A percentile compares a stretch with the other conserved stretches of the same genome.
phyloP scores from a whole-genome alignment of 1,140 invertebrate genomes.

The Cardiocondyla obscurior region DNA sequence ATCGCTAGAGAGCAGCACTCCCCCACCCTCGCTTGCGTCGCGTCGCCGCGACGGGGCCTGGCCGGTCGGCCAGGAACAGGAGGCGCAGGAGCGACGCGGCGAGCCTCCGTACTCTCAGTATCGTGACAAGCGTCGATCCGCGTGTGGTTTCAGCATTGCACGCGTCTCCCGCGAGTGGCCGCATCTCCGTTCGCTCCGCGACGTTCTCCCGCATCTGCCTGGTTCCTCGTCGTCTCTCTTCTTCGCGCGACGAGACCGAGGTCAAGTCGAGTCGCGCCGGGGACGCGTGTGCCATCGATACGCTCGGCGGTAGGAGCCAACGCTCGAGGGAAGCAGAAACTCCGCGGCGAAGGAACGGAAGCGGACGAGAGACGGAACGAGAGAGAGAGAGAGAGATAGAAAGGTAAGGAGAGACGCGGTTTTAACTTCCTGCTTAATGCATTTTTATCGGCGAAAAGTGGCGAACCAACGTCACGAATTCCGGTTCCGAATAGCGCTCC shows the following conservation, averaged over 20 bases:
- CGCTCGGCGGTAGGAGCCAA: slow-evolving; percentile 34
- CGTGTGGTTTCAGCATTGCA: neutral
- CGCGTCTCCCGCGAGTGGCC: slow-evolving; percentile 13
- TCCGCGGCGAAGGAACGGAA: neutral
- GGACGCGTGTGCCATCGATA: slow-evolving; percentile 12
- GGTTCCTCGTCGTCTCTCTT: neutral
- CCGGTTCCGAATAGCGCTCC: slow-evolving; percentile 14
- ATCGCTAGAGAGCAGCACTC: neutral
- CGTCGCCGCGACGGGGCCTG: neutral
- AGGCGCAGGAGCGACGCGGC: slow-evolving; percentile 24
- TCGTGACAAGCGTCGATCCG: slow-evolving; percentile 73
- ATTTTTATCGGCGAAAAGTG: slow-evolving; percentile 32
- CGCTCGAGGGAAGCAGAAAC: slow-evolving; percentile 22
- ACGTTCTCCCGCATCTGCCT: too few species aligned
- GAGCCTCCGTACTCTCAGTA: slow-evolving; percentile 64
- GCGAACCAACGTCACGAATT: slow-evolving; percentile 53
- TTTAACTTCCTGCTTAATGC: slow-evolving; percentile 25
- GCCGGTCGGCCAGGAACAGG: neutral
- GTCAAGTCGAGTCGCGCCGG: neutral
- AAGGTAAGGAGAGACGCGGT: slow-evolving; percentile 23
- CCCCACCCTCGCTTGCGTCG: slow-evolving; percentile 21
- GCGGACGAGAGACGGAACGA: neutral
- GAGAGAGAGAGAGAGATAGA: neutral
- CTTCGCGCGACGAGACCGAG: neutral
- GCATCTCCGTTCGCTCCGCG: neutral